phyloP scores from a whole-genome alignment of 2,888 invertebrate genomes.

The Chrysina gloriosa region DNA sequence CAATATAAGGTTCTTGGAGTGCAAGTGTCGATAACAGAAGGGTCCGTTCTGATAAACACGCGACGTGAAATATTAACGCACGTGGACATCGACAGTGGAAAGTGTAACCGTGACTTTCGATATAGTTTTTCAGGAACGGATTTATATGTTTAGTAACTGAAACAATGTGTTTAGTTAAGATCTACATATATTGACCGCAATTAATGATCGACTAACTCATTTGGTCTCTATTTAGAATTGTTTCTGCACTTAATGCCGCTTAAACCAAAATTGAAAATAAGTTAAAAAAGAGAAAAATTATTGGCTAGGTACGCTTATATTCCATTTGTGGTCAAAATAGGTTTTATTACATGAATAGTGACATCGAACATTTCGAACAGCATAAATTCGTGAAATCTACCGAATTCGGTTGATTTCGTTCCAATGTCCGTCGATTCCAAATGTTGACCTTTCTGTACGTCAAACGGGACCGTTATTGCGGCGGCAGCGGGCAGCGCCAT shows the following conservation, averaged over 20 bases:
- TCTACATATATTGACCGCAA: too few relatives aligned
- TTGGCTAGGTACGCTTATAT: too few relatives aligned
- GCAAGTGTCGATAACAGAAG: constrained; percentile 42
- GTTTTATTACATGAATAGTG: too few relatives aligned
- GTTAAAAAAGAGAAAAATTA: too few relatives aligned
- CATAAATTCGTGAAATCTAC: background rate
- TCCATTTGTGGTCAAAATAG: too few relatives aligned
- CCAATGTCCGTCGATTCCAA: constrained; percentile 12
- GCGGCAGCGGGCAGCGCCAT: background rate
- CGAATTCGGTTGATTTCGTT: background rate
- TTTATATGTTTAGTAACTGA: background rate
- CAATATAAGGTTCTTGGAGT: constrained; percentile 32
- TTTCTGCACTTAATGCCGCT: too few relatives aligned
- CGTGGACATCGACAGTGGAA: constrained; percentile 19
- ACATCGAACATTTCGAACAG: background rate
- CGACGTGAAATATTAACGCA: constrained; percentile 49
- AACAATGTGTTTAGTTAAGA: too few relatives aligned
- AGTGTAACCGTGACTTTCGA: background rate
- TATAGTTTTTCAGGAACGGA: background rate
- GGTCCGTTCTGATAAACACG: constrained; percentile 45
- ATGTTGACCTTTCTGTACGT: constrained; percentile 25
- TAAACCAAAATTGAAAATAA: too few relatives aligned
- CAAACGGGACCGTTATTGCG: constrained; percentile 22
- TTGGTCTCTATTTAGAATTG: too few relatives aligned
- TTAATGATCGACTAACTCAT: too few relatives aligned